These are phyloP conservation scores for Trochalopteron elliotii DNA, from an alignment of 2,113 vertebrate genomes.

Conservation along the genomic window DNA sequence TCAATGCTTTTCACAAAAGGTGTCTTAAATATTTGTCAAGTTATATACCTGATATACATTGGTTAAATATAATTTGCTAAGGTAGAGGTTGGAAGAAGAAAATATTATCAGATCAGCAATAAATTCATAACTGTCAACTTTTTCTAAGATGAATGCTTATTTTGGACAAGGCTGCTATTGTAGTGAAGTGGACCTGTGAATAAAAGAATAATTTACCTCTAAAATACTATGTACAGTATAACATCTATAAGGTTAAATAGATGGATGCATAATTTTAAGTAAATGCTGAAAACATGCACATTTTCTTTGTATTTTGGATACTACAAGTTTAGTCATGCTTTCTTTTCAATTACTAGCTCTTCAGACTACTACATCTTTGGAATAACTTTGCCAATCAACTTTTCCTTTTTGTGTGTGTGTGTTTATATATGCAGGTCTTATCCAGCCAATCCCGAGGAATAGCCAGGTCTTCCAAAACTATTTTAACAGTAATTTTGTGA, in stretches of 20 bases:
- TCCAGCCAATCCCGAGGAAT: conserved; percentile 88
- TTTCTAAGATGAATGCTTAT: neutral
- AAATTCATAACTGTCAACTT: neutral
- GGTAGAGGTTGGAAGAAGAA: neutral
- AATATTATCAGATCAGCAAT: neutral
- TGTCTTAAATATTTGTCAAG: neutral
- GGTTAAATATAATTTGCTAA: neutral
- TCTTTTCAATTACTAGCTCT: neutral
- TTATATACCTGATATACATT: neutral
- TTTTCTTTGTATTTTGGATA: neutral
- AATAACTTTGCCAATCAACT: neutral
- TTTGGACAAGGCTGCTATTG: neutral
- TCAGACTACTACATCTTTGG: neutral
- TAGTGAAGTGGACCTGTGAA: neutral
- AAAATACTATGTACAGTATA: neutral
- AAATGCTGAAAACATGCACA: neutral
- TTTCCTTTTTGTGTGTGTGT: conserved; percentile 19
- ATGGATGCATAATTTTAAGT: neutral
- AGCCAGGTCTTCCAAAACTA: conserved; percentile 90
- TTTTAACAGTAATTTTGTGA: conserved; percentile 83
- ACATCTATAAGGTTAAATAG: neutral
- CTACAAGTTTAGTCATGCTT: neutral
- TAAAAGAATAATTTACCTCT: neutral
- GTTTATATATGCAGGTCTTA: conserved; percentile 80
- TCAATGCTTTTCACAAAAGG: neutral